These are phyloP conservation scores for Sterna hirundo DNA, from an alignment of 2,113 vertebrate genomes.

Conservation along the genomic window DNA sequence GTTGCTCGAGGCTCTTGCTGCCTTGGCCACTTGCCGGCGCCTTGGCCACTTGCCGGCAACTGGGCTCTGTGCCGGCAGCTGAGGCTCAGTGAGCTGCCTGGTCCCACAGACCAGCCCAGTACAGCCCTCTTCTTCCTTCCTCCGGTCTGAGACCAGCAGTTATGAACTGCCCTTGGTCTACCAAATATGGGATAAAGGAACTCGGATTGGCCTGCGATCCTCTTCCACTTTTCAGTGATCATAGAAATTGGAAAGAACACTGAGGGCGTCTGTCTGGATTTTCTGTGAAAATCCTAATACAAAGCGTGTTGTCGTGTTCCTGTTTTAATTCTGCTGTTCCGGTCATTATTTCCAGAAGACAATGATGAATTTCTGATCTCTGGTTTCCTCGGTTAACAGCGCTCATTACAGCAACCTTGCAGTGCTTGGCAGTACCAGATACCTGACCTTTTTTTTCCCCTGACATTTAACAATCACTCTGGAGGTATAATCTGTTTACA, in stretches of 20 bases:
- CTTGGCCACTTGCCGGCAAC: background rate
- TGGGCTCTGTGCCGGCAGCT: background rate
- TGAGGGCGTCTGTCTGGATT: background rate
- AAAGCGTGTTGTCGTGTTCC: background rate
- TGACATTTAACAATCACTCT: background rate
- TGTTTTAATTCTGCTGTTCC: background rate
- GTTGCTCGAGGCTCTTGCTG: background rate
- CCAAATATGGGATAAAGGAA: background rate
- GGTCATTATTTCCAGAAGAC: background rate
- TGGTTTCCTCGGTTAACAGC: background rate
- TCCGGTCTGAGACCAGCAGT: background rate
- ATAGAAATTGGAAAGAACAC: background rate
- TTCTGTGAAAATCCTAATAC: background rate
- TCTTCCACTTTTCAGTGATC: background rate
- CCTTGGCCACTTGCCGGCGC: background rate
- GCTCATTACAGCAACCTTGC: background rate
- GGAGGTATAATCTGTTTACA: constrained; percentile 7
- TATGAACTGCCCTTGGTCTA: background rate
- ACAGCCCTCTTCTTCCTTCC: background rate
- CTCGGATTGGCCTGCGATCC: fast-evolving
- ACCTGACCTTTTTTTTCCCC: background rate
- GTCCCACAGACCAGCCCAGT: fast-evolving
- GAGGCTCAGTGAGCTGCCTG: background rate
- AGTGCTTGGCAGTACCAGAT: background rate
- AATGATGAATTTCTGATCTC: background rate